Base-by-base conservation (phyloP, 2,113 vertebrate species). In the Melanostigma gelatinosum region DNA sequence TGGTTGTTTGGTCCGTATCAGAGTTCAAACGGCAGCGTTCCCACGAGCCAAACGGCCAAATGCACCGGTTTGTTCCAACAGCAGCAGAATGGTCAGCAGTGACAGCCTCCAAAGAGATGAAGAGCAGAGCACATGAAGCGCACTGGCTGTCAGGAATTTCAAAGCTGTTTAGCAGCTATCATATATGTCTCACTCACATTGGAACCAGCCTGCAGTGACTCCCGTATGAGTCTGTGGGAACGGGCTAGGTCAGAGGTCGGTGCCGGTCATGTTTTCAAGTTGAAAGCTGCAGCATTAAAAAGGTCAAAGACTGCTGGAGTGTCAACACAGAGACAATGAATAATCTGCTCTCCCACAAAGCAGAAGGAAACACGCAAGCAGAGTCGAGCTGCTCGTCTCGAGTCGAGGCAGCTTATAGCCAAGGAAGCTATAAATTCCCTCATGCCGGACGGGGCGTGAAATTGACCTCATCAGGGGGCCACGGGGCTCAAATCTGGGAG, bases 361-460 rank as follows among this genome's bases (percentile, higher is more conserved):
- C 72, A 72, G 66, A 71, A 55, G 50, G 57, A 42, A 40, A 22
- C 57, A 57, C 29, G 24, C 68, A 6, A 34, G 66, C 70, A 32
- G 38, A 79, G 74, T 16, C 1, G 6, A 69, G 75, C 68, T 61
- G 7, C 20, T 64, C 11, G 73, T 67, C 42, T 58, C 60, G 16
- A 65, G 58, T 8, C 20, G 44, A 38, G 40, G 66, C 32, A 27
- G 65, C 52, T 63, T 22, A 15, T 15, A 27, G 42, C 66, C 12
- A 12, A 85, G 84, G 87, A 90, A 89, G 90, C 80, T 82, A 75
- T 90, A 87, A 91, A 88, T 84, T 62, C 20, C 57, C 42, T 67
- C 10, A 6, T 32, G 68, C 75, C 1, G 29, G 73, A 86, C 8
- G 36, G 66, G 80, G 77, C 89, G n/a, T 89, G 89, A 88, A 89